phyloP scores from a whole-genome alignment of 2,113 vertebrate genomes.

The Chiloscyllium plagiosum region DNA sequence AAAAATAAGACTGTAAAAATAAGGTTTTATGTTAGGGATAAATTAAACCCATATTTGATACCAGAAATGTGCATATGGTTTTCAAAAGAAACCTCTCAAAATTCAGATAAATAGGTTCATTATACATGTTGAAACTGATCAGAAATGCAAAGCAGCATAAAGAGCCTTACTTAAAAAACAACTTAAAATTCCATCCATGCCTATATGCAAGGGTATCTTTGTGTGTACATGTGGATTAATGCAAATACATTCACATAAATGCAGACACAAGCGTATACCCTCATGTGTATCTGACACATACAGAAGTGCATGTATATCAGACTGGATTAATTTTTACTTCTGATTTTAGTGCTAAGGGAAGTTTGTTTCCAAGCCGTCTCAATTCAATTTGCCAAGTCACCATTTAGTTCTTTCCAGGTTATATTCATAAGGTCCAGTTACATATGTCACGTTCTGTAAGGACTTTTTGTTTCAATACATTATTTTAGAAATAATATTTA shows the following conservation, averaged over 20 bases:
- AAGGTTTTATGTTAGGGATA: not conserved
- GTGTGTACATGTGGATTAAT: not conserved
- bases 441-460: not conserved
- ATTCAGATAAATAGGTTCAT: not conserved
- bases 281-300: not conserved
- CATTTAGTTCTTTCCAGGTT: not conserved
- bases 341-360: not conserved
- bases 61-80: not conserved
- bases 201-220: not conserved
- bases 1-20: not conserved
- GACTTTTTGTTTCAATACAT: not conserved
- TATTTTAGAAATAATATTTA: not conserved
- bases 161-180: not conserved
- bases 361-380: not conserved
- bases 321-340: not conserved
- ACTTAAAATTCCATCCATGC: not conserved
- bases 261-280: not conserved
- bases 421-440: not conserved
- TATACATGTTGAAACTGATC: slow-evolving; percentile 1
- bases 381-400: not conserved
- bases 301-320: not conserved
- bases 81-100: not conserved
- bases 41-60: slow-evolving; percentile 11
- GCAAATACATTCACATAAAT: not conserved
- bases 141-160: not conserved